phyloP scores from a whole-genome alignment of 2,888 invertebrate genomes.

The Hypselothyrea guttata region DNA sequence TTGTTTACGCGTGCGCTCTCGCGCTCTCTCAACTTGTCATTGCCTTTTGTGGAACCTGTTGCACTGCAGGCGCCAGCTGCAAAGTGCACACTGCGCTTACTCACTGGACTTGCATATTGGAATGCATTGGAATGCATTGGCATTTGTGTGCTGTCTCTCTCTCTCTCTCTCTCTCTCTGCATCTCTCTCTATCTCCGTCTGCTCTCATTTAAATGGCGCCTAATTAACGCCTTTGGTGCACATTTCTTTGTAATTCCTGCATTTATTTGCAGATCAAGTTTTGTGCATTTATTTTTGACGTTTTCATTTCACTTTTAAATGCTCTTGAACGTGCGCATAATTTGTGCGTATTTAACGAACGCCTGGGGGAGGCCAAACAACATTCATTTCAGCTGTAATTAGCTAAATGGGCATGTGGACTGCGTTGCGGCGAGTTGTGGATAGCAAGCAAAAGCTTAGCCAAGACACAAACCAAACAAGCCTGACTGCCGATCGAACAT shows the following conservation, averaged over 20 bases:
- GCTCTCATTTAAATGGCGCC: slow-evolving; percentile 41
- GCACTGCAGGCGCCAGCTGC: slow-evolving; percentile 4
- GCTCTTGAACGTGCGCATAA: slow-evolving; percentile 27
- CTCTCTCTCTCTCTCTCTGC: no score
- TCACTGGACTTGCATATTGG: slow-evolving; percentile 23
- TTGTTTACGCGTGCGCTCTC: slow-evolving; percentile 40
- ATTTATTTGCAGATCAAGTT: slow-evolving; percentile 32
- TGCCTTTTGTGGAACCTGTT: slow-evolving; percentile 60
- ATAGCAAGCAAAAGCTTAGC: slow-evolving; percentile 28
- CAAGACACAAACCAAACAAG: slow-evolving; percentile 39
- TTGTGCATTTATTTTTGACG: slow-evolving; percentile 31
- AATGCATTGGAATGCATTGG: slow-evolving; percentile 1
- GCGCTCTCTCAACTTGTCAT: slow-evolving; percentile 51
- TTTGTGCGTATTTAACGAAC: slow-evolving; percentile 35
- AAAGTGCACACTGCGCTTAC: slow-evolving; percentile 26
- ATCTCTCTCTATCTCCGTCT: slow-evolving; percentile 9
- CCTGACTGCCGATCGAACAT: no score
- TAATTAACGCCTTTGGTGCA: slow-evolving; percentile 30
- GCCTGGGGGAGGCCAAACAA: slow-evolving; percentile 8
- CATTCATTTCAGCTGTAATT: slow-evolving; percentile 24
- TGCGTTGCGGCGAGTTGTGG: slow-evolving; percentile 20
- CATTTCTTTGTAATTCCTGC: neutral
- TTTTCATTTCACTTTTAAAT: slow-evolving; percentile 34
- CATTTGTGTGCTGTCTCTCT: neutral
- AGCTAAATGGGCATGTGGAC: slow-evolving; percentile 30